These are phyloP conservation scores for Aphidius gifuensis DNA, from an alignment of 1,140 invertebrate genomes.

Conservation along the genomic window DNA sequence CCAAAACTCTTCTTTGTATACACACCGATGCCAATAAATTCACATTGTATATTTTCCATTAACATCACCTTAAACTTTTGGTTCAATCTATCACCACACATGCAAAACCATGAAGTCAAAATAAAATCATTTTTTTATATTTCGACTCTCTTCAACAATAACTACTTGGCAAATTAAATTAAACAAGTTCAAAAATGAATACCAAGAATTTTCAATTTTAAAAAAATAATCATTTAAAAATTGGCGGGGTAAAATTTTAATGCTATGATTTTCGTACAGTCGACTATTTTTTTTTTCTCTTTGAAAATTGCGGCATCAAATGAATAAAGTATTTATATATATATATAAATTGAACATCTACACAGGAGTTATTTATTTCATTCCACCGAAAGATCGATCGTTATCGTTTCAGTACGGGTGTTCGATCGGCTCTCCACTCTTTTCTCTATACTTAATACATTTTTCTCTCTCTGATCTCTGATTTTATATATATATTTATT, in stretches of 20 bases:
- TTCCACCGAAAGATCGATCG: conserved; percentile 23
- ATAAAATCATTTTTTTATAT: too few relatives aligned
- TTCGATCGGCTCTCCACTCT: conserved; percentile 26
- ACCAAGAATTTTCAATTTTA: too few relatives aligned
- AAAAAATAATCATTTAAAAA: neutral
- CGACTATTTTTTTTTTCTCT: conserved; percentile 14
- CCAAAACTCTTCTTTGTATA: too few relatives aligned
- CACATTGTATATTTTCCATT: too few relatives aligned
- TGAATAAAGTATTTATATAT: conserved; percentile 8
- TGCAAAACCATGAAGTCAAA: too few relatives aligned
- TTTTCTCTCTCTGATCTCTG: neutral
- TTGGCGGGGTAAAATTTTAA: conserved; percentile 1
- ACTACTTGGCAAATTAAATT: too few relatives aligned
- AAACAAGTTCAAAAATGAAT: too few relatives aligned
- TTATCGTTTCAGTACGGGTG: conserved; percentile 24
- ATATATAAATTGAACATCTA: neutral
- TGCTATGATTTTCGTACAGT: neutral
- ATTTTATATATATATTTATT: conserved; percentile 9
- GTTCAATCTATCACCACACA: too few relatives aligned
- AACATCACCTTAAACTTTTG: too few relatives aligned
- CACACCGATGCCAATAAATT: too few relatives aligned
- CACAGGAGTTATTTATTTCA: conserved; percentile 25
- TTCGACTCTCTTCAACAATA: too few relatives aligned
- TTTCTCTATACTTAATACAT: conserved; percentile 7
- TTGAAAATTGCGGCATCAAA: neutral